Evolutionary conservation across 53 echinoderm and acorn worm species (phyloP), one percentile per base, ranked within the genome.

Genomic region (Arbacia lixula): DNA sequence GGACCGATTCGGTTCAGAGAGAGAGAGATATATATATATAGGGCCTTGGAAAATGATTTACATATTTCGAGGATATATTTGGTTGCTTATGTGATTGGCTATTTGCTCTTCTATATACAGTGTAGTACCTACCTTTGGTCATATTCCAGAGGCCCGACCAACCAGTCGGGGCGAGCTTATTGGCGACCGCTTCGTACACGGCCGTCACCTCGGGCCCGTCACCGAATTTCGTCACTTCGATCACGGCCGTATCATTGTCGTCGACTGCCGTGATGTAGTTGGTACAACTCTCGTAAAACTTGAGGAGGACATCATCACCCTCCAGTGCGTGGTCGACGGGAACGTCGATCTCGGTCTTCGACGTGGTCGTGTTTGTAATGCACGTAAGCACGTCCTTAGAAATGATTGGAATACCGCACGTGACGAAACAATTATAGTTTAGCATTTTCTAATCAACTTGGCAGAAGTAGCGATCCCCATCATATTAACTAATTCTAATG

Each of bases 81-180:
- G n/a, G n/a, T n/a, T n/a, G n/a, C n/a, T n/a, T n/a, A n/a, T n/a
- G n/a, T n/a, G n/a, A n/a, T n/a, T n/a, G n/a, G n/a, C n/a, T n/a
- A n/a, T n/a, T n/a, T n/a, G n/a, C n/a, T n/a, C n/a, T n/a, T n/a
- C n/a, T n/a, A n/a, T n/a, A n/a, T n/a, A n/a, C n/a, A n/a, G n/a
- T n/a, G n/a, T n/a, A n/a, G n/a, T n/a, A n/a, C n/a, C n/a, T n/a
- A 90, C 90, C 82, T 81, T n/a, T 56, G 21, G 86, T 35, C 36
- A 90, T 85, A 31, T 90, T 86, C 72, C 71, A 90, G 1, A 43
- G 83, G 4, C 16, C 52, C 0, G 65, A 36, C 28, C 43, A 77
- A 1, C 82, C 72, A 6, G 52, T 64, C 2, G 61, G 63, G 1
- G 86, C 51, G 4, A 90, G 72, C 46, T 82, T 90, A 17, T 3